These are phyloP conservation scores for Drosophila paracracens DNA, from an alignment of 2,888 invertebrate species.

Conservation along the genomic window DNA sequence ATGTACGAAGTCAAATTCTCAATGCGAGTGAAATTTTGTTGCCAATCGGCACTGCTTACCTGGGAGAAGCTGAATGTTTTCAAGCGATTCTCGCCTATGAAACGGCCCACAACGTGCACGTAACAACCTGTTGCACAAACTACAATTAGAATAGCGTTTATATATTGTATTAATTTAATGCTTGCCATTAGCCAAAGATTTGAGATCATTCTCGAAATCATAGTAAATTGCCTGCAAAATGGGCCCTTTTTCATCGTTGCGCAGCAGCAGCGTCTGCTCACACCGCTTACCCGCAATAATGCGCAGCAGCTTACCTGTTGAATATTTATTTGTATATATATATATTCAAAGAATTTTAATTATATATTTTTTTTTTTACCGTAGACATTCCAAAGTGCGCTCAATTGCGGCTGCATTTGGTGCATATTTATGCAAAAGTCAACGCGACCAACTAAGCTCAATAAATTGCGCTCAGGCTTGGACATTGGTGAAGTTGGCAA, in stretches of 20 bases:
- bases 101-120: constrained; percentile 79
- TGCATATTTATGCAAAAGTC: constrained; percentile 78
- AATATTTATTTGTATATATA: constrained; percentile 10
- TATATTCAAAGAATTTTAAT: background rate
- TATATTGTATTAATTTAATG: background rate
- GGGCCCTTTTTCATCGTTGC: constrained; percentile 75
- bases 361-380: constrained; percentile 54
- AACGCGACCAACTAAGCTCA: constrained; percentile 75
- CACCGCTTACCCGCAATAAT: constrained; percentile 74
- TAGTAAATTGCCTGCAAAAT: constrained; percentile 81
- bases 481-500: constrained; percentile 40
- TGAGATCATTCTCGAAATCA: constrained; percentile 74
- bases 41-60: constrained; percentile 50
- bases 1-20: constrained; percentile 81
- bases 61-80: constrained; percentile 75
- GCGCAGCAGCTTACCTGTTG: constrained; percentile 77
- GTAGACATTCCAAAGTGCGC: constrained; percentile 81
- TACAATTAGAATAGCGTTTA: background rate
- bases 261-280: constrained; percentile 75
- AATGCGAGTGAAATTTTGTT: constrained; percentile 71
- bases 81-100: constrained; percentile 74
- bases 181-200: constrained; percentile 45
- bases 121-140: constrained; percentile 59
- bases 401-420: constrained; percentile 66
- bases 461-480: constrained; percentile 59